phyloP scores from a whole-genome alignment of 2,113 vertebrate genomes.

The Apus apus region DNA sequence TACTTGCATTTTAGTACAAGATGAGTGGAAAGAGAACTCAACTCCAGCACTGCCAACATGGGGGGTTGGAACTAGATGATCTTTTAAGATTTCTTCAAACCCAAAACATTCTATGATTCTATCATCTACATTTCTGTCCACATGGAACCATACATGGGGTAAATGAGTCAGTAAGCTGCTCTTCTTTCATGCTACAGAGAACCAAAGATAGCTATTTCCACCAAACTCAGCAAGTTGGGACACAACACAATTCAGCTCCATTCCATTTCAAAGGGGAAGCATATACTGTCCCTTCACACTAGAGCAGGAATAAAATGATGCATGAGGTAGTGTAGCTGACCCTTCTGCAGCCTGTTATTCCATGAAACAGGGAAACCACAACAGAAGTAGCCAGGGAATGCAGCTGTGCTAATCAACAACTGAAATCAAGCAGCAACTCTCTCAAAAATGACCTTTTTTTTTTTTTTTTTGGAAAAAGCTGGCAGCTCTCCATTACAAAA shows the following conservation, averaged over 20 bases:
- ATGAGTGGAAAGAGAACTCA: neutral
- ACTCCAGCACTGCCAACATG: neutral
- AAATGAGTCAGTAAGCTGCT: neutral
- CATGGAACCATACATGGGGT: neutral
- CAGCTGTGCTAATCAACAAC: neutral
- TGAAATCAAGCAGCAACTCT: neutral
- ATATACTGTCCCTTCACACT: neutral
- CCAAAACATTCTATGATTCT: too few species aligned
- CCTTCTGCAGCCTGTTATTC: neutral
- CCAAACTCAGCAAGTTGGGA: neutral
- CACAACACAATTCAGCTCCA: neutral
- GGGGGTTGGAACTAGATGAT: too few species aligned
- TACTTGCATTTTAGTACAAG: neutral
- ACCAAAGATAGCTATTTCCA: neutral
- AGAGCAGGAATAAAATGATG: neutral
- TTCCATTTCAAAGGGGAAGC: neutral
- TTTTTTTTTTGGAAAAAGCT: neutral
- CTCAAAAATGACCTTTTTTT: neutral
- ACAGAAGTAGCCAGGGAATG: neutral
- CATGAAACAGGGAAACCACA: neutral
- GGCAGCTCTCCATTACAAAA: neutral
- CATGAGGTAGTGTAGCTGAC: neutral
- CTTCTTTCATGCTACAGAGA: neutral
- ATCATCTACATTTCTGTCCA: neutral
- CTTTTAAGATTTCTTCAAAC: too few species aligned